These are phyloP conservation scores for Oeneis ivallda DNA, from an alignment of 2,888 invertebrate genomes.

Conservation along the genomic window DNA sequence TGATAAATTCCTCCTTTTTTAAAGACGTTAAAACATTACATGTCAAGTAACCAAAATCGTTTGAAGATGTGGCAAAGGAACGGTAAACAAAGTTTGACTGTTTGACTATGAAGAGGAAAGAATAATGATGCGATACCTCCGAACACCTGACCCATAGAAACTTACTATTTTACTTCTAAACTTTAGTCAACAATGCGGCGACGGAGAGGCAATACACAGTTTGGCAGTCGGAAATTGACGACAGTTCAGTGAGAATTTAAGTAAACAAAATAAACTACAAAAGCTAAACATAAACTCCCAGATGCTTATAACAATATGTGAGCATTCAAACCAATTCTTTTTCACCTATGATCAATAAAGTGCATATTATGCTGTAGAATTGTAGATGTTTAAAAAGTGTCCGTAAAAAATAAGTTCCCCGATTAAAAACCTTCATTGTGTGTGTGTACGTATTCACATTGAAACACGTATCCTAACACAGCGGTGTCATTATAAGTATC, in stretches of 20 bases:
- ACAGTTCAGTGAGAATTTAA: conserved; percentile 4
- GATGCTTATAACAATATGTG: not conserved
- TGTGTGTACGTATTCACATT: no score
- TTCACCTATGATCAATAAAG: not conserved
- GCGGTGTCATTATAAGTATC: no score
- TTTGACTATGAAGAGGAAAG: not conserved
- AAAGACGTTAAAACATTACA: no score
- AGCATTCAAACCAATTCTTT: not conserved
- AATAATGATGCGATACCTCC: not conserved
- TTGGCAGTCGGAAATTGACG: conserved; percentile 14
- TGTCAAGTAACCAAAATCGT: not conserved
- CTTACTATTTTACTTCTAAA: conserved; percentile 6
- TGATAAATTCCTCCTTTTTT: no score
- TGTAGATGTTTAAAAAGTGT: no score
- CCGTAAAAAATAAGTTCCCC: no score
- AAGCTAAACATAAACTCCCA: conserved; percentile 7
- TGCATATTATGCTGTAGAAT: no score
- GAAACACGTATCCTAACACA: no score
- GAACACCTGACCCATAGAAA: conserved; percentile 5
- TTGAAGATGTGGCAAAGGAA: not conserved
- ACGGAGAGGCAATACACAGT: conserved; percentile 5
- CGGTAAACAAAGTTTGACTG: not conserved
- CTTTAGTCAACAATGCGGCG: conserved; percentile 10
- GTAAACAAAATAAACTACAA: not conserved
- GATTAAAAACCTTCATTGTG: no score